Conservation (phyloP, 92 coral and sea anemone species). For the Meandrina meandrites region DNA sequence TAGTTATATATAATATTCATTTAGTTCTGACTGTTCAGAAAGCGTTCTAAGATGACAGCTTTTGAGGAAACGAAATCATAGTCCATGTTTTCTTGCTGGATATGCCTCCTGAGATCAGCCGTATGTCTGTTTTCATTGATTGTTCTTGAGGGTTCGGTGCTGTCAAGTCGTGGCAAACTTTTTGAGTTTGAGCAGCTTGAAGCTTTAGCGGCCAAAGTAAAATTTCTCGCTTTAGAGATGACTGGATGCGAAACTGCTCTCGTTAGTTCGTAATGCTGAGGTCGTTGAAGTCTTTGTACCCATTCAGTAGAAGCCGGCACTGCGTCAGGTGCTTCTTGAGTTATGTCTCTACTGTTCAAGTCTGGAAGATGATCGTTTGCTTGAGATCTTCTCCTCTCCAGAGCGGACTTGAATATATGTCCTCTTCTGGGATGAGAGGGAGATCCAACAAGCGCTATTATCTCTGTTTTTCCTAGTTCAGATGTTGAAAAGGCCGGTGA, state of each 20-base stretch:
- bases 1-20: too few relatives aligned
- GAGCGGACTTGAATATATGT: not conserved
- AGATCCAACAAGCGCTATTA: constrained; percentile 21
- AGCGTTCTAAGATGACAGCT: too few relatives aligned
- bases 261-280: not conserved
- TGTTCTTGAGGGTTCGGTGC: not conserved
- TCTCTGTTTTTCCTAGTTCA: constrained; percentile 30
- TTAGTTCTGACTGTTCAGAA: too few relatives aligned
- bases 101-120: constrained; percentile 4
- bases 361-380: constrained; percentile 7
- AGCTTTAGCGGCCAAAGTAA: not conserved
- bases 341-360: constrained; percentile 11
- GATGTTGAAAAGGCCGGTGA: constrained; percentile 26
- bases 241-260: constrained; percentile 26
- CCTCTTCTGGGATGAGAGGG: constrained; percentile 16
- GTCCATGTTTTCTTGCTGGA: too few relatives aligned
- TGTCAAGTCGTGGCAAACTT: constrained; percentile 14
- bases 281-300: not conserved
- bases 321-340: not conserved
- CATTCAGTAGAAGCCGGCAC: not conserved
- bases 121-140: not conserved
- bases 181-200: not conserved
- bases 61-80: too few relatives aligned
- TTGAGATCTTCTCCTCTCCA: constrained; percentile 17
- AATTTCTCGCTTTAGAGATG: not conserved